These are phyloP conservation scores for Baryphthengus martii DNA, from an alignment of 2,113 vertebrate species.

Conservation along the genomic window DNA sequence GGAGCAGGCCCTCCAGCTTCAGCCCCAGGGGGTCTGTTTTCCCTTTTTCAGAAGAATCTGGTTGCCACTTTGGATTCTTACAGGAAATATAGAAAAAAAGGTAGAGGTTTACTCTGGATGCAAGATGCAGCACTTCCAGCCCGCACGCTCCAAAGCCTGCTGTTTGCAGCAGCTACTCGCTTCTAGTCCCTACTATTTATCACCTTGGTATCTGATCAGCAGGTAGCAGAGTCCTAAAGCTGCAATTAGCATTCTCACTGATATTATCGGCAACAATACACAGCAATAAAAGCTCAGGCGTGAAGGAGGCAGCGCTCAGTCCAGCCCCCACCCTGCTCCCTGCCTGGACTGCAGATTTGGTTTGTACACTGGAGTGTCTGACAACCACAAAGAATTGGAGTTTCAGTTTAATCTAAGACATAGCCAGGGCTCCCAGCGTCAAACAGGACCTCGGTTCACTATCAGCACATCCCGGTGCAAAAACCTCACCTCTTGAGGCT, in stretches of 20 bases:
- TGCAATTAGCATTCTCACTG: neutral
- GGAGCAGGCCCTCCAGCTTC: neutral
- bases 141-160: neutral
- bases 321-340: neutral
- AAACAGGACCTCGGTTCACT: accelerated
- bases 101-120: accelerated
- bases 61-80: neutral
- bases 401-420: neutral
- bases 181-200: neutral
- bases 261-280: neutral
- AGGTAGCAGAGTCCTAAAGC: accelerated
- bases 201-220: neutral
- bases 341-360: neutral
- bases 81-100: neutral
- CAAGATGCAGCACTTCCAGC: neutral
- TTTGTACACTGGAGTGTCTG: neutral
- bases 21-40: neutral
- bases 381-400: neutral
- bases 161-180: neutral
- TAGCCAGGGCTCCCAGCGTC: neutral
- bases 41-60: neutral
- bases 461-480: neutral
- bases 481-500: accelerated
- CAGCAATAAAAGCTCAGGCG: neutral
- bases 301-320: accelerated